These are phyloP conservation scores for Aphelinus certus DNA, from an alignment of 1,140 invertebrate species.

Conservation along the genomic window DNA sequence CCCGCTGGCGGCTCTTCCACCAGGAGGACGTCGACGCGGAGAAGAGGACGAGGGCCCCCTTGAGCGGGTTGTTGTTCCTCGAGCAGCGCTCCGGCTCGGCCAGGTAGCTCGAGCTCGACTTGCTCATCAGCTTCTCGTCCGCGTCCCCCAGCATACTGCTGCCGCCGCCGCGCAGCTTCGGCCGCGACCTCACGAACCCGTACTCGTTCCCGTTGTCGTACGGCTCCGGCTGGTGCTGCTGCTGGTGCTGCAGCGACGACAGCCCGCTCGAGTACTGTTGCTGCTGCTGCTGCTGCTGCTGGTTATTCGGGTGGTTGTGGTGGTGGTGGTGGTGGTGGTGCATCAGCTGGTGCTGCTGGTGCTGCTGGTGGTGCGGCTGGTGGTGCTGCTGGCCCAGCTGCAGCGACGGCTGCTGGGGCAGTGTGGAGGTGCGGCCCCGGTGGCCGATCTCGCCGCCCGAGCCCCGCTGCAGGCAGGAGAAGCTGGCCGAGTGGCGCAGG, in stretches of 20 bases:
- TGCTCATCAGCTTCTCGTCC: constrained; percentile 33
- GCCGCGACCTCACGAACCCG: constrained; percentile 63
- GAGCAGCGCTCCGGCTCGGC: constrained; percentile 37
- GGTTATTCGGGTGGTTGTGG: constrained; percentile 6
- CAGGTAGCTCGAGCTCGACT: constrained; percentile 6
- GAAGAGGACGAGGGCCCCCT: constrained; percentile 59
- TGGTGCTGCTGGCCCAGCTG: constrained; percentile 48
- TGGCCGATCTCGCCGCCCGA: constrained; percentile 57
- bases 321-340: constrained; percentile 35
- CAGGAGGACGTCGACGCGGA: constrained; percentile 61
- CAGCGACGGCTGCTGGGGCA: constrained; percentile 59
- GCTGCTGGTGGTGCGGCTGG: constrained; percentile 45
- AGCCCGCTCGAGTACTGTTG: constrained; percentile 45
- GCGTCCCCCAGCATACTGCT: constrained; percentile 54
- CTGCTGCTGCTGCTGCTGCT: constrained; percentile 6
- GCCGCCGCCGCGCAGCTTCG: constrained; percentile 62
- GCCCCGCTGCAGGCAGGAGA: constrained; percentile 65
- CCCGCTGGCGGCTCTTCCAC: constrained; percentile 62
- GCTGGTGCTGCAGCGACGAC: constrained; percentile 54
- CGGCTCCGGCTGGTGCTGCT: constrained; percentile 21
- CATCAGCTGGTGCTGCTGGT: constrained; percentile 40
- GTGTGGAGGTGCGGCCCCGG: constrained; percentile 64
- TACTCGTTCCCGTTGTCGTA: constrained; percentile 55
- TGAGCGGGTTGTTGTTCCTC: constrained; percentile 46
- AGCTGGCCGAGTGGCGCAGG: constrained; percentile 67